Evolutionary conservation across 2,888 invertebrate species (phyloP).

Genomic region (Onthophagus sagittarius): DNA sequence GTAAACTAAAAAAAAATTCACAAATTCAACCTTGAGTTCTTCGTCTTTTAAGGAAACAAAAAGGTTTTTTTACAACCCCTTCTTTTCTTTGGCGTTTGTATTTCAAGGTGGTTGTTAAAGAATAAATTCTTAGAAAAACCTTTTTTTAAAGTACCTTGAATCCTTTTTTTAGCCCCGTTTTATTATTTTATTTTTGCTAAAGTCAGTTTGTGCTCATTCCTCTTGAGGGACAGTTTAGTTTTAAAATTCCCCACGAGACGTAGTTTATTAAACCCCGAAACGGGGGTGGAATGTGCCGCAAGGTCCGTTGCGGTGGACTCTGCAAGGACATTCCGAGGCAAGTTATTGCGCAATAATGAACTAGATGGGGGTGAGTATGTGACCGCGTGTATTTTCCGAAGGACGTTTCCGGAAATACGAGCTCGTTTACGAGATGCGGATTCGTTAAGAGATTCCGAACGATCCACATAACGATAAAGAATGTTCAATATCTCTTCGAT

Average conservation of each 20-base stretch:
- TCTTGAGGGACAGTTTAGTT: not conserved
- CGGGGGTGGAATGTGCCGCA: not conserved
- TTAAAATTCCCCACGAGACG: not conserved
- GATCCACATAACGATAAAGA: not conserved
- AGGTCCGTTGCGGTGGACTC: not conserved
- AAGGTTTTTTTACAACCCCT: too few species aligned
- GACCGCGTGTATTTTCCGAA: not conserved
- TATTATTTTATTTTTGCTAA: not conserved
- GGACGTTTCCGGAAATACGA: not conserved
- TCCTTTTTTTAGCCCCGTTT: not conserved
- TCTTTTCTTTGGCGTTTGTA: too few species aligned
- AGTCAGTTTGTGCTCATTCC: not conserved
- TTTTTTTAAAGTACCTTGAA: not conserved
- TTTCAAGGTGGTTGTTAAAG: too few species aligned
- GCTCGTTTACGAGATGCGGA: not conserved
- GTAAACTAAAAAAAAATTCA: too few species aligned
- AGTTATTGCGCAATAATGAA: not conserved
- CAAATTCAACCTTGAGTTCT: too few species aligned
- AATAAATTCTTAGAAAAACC: too few species aligned
- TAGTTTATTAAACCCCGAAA: not conserved
- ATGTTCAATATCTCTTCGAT: not conserved
- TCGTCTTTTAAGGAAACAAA: too few species aligned
- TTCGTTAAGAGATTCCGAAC: not conserved
- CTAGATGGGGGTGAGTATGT: not conserved
- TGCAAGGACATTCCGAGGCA: not conserved